Conservation (phyloP, 2,113 vertebrate genomes). For the Vanacampus margaritifer region DNA sequence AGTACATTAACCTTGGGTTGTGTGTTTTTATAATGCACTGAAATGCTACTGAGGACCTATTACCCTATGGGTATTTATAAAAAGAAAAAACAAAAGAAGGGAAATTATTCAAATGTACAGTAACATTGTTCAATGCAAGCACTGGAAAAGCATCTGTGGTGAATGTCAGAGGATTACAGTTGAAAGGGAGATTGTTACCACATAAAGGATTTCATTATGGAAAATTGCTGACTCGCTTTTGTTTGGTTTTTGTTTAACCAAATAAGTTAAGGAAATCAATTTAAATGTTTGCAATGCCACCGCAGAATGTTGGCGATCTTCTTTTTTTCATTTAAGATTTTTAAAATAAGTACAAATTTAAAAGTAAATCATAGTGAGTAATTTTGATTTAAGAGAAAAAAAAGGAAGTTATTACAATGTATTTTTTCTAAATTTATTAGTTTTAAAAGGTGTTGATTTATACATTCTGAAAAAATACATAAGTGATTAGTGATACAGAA, state of each 20-base stretch:
- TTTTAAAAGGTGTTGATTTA: too few species aligned
- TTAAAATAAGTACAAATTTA: background rate
- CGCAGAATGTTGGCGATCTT: background rate
- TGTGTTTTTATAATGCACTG: constrained; percentile 96
- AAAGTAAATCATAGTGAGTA: background rate
- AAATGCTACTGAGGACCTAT: constrained; percentile 94
- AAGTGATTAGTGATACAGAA: too few species aligned
- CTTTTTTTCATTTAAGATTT: background rate
- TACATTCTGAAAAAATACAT: too few species aligned
- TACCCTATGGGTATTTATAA: constrained; percentile 99
- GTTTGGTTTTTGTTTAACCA: constrained; percentile 9
- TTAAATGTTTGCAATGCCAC: background rate
- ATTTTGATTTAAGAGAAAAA: too few species aligned
- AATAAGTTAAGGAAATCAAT: background rate
- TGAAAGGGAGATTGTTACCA: constrained; percentile 83
- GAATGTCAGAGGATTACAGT: constrained; percentile 76
- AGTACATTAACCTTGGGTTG: constrained; percentile 94
- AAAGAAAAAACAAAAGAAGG: constrained; percentile 61
- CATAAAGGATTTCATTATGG: constrained; percentile 82
- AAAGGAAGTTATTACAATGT: too few species aligned
- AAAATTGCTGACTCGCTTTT: constrained; percentile 70
- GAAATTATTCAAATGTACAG: constrained; percentile 87
- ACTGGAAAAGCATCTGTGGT: constrained; percentile 84
- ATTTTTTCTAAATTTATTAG: too few species aligned
- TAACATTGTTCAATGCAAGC: constrained; percentile 96